Conservation (phyloP, 2,113 vertebrate species). For the Pongo abelii region DNA sequence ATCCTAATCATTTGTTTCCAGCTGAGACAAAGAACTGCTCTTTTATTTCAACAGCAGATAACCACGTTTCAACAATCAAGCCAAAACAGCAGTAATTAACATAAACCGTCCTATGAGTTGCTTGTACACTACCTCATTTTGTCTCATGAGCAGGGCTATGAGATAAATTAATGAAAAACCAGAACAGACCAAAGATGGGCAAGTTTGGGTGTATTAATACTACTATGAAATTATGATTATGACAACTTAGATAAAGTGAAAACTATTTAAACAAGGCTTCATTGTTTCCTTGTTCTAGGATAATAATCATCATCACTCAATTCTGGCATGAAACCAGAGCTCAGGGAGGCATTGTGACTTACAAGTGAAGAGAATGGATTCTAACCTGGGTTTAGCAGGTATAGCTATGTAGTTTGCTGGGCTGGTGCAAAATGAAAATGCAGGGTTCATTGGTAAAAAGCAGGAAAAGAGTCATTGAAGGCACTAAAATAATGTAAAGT, state of each 20-base stretch:
- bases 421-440: neutral
- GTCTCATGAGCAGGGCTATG: neutral
- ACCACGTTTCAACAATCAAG: neutral
- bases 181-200: constrained; percentile 27
- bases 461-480: neutral
- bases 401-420: neutral
- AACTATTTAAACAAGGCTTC: constrained; percentile 25
- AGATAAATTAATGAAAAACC: constrained; percentile 13
- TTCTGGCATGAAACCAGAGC: neutral
- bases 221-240: constrained; percentile 35
- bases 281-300: constrained; percentile 34
- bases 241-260: constrained; percentile 30
- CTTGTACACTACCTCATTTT: neutral
- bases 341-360: neutral
- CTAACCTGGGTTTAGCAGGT: neutral
- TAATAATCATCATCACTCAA: constrained; percentile 42
- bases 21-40: neutral
- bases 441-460: neutral
- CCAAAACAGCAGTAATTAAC: neutral
- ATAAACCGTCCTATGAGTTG: neutral
- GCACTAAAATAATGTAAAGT: neutral
- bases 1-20: neutral
- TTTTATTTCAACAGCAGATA: neutral
- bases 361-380: neutral
- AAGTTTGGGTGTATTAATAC: neutral